These are phyloP conservation scores for Myotis findleyi DNA, from an alignment of 2,797 vertebrate species.

Conservation along the genomic window DNA sequence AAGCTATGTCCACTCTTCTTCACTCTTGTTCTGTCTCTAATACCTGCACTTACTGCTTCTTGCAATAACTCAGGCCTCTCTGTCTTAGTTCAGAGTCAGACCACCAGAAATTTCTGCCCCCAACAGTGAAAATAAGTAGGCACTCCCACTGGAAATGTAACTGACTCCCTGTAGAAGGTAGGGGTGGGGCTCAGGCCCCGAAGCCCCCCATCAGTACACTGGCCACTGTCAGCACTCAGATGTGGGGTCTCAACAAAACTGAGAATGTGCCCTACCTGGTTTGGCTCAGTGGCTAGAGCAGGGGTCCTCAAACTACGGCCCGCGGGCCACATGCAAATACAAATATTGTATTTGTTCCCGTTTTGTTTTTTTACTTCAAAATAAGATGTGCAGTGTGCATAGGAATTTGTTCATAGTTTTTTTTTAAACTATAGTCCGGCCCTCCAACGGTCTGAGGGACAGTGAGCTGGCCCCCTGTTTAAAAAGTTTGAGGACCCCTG, in stretches of 20 bases:
- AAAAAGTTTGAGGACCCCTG: no score
- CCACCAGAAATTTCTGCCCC: background rate
- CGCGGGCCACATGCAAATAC: no score
- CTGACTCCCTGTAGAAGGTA: background rate
- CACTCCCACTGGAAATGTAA: background rate
- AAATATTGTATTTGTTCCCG: no score
- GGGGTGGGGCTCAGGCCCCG: no score
- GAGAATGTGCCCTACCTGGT: background rate
- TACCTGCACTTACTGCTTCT: background rate
- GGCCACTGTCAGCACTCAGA: background rate
- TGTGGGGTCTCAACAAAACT: background rate
- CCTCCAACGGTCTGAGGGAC: no score
- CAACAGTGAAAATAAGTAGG: background rate
- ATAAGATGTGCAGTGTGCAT: no score
- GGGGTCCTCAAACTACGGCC: no score
- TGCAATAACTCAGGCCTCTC: background rate
- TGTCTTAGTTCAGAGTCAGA: background rate
- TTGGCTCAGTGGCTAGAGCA: no score
- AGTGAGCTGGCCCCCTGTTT: no score
- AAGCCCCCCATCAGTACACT: background rate
- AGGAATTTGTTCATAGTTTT: no score
- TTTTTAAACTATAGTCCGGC: no score
- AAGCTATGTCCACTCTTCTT: background rate
- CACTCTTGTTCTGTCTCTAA: background rate
- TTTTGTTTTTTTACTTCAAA: no score